Conservation (phyloP, 2,113 vertebrate genomes). For the Riparia riparia region DNA sequence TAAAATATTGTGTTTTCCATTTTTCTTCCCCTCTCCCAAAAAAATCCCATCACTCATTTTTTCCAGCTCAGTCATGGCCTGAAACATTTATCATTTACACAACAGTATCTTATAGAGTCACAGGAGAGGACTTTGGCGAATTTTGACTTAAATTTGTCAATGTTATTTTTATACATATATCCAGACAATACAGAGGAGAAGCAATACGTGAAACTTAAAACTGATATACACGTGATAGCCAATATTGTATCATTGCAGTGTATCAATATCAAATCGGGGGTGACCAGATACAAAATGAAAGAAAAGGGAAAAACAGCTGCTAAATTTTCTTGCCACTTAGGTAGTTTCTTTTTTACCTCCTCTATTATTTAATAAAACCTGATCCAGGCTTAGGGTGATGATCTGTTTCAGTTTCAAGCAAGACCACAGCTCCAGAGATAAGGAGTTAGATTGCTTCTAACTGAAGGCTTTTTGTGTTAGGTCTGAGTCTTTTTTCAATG, state of each 20-base stretch:
- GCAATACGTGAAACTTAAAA: background rate
- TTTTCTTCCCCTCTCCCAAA: background rate
- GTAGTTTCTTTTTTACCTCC: background rate
- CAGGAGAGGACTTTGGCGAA: background rate
- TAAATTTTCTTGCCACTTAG: background rate
- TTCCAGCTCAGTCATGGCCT: background rate
- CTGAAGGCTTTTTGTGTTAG: background rate
- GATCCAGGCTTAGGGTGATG: background rate
- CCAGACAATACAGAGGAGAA: background rate
- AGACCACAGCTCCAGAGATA: background rate
- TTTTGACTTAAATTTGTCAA: background rate
- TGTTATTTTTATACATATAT: background rate
- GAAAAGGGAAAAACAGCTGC: background rate
- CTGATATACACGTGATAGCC: background rate
- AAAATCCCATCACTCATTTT: background rate
- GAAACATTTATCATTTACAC: background rate
- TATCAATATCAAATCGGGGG: background rate
- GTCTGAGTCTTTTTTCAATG: background rate
- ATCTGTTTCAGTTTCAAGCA: background rate
- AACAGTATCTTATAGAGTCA: background rate
- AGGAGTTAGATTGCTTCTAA: background rate
- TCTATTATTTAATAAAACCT: background rate
- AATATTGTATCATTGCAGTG: background rate
- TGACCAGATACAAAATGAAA: background rate
- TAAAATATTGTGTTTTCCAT: background rate